Evolutionary conservation across 2,113 vertebrate genomes (phyloP), one percentile per base, ranked within the genome.

Genomic region (Penelope pileata): DNA sequence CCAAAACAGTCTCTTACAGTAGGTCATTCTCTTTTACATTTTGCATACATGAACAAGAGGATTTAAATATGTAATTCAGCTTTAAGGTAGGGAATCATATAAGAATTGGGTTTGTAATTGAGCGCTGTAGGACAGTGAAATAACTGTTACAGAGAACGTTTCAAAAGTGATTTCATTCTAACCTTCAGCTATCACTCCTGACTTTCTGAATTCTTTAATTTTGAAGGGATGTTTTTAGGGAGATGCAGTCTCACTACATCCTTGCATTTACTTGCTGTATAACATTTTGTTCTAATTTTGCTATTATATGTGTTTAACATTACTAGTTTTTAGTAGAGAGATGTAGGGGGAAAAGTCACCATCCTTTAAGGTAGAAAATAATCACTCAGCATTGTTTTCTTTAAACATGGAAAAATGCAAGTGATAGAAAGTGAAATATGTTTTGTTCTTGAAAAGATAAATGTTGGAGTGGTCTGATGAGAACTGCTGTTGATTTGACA

Each of bases 401-500:
- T 60, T 90, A 83, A 93, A 64, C 29, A n/a, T 47, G 34, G 19
- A 83, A 88, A 92, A 83, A 59, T 78, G 72, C 60, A 70, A 83
- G 76, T 50, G 47, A 40, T 56, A 94, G 76, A 90, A 92, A 90
- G 59, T 59, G 51, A 66, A 90, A 94, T 59, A 38, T 29, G 45
- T 82, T 91, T 69, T 75, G 62, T 87, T 89, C 81, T n/a, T 94
- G 81, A 69, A 64, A 93, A 86, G 51, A 88, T 76, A 92, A 93
- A 81, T 77, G 88, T 86, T 91, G 70, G 51, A 93, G 77, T 82
- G 81, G 36, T 76, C 80, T 84, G 80, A 72, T 81, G 60, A 93
- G 56, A 91, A 92, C 75, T 86, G 86, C 51, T 92, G 68, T 81
- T 95, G 83, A 93, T 95, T 93, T 93, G 60, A 53, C 83, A 86